A percentile compares a stretch with the other conserved stretches of the same genome.
phyloP scores from a whole-genome alignment of 2,113 vertebrate species.

The Oreochromis niloticus region DNA sequence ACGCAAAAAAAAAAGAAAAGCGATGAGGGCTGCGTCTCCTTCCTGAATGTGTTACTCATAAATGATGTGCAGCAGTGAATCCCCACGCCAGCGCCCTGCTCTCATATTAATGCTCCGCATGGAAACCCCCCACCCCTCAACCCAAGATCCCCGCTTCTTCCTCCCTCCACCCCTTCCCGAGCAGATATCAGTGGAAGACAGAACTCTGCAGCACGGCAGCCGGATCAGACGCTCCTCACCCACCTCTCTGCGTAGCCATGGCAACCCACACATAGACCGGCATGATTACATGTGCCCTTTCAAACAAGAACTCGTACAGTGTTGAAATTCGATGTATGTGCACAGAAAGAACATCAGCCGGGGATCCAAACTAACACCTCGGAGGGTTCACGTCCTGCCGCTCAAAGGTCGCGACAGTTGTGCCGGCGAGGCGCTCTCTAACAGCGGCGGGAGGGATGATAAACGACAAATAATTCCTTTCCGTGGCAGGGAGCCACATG shows the following conservation, averaged over 20 bases:
- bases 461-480: neutral
- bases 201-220: slow-evolving; percentile 43
- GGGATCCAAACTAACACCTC: neutral
- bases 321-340: neutral
- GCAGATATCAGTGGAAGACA: slow-evolving; percentile 56
- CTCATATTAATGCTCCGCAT: slow-evolving; percentile 41
- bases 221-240: slow-evolving; percentile 25
- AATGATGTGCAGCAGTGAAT: slow-evolving; percentile 49
- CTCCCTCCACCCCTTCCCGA: neutral
- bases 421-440: neutral
- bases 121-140: neutral
- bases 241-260: slow-evolving; percentile 54
- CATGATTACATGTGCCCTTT: slow-evolving; percentile 42
- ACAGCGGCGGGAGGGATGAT: neutral
- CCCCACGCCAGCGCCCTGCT: neutral
- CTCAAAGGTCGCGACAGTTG: neutral
- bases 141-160: neutral
- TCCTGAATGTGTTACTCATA: slow-evolving; percentile 30
- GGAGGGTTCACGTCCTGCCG: neutral
- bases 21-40: neutral
- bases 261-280: slow-evolving; percentile 49
- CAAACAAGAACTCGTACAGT: neutral
- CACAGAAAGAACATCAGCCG: neutral
- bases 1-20: neutral
- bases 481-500: neutral